phyloP scores from a whole-genome alignment of 2,888 invertebrate species.

The Drosophila paramelanica region DNA sequence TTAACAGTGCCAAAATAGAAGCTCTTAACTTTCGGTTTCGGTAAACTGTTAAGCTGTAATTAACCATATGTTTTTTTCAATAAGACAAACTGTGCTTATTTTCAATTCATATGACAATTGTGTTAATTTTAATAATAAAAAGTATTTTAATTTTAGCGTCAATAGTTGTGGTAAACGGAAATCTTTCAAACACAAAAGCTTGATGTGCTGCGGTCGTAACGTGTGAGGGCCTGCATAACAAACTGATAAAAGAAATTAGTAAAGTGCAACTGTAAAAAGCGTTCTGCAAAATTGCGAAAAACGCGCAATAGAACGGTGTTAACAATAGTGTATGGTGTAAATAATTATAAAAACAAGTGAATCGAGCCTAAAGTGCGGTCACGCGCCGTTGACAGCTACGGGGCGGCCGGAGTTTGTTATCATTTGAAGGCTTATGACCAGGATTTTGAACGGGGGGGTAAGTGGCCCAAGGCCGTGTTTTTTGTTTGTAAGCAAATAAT shows the following conservation, averaged over 20 bases:
- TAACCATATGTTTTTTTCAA: slow-evolving; percentile 2
- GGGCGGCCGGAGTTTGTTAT: background rate
- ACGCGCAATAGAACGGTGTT: background rate
- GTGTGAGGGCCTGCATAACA: slow-evolving; percentile 21
- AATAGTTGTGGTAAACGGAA: background rate
- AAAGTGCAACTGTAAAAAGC: slow-evolving; percentile 1
- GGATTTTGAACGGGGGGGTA: background rate
- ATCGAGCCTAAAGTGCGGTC: background rate
- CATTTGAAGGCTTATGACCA: background rate
- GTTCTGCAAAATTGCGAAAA: slow-evolving; percentile 6
- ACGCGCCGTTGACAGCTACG: background rate
- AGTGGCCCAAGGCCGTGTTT: background rate
- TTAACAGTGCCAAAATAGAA: background rate
- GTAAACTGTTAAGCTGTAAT: no score
- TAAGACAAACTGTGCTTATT: background rate
- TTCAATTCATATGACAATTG: background rate
- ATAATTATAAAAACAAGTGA: background rate
- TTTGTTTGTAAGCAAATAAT: background rate
- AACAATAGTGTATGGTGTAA: background rate
- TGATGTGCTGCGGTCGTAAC: background rate
- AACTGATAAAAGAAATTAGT: slow-evolving; percentile 10
- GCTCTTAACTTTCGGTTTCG: background rate
- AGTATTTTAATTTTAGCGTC: background rate
- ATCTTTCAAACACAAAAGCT: background rate
- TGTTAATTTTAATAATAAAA: background rate